These are phyloP conservation scores for Eulemur mongoz DNA, from an alignment of 2,797 vertebrate species.

Conservation along the genomic window DNA sequence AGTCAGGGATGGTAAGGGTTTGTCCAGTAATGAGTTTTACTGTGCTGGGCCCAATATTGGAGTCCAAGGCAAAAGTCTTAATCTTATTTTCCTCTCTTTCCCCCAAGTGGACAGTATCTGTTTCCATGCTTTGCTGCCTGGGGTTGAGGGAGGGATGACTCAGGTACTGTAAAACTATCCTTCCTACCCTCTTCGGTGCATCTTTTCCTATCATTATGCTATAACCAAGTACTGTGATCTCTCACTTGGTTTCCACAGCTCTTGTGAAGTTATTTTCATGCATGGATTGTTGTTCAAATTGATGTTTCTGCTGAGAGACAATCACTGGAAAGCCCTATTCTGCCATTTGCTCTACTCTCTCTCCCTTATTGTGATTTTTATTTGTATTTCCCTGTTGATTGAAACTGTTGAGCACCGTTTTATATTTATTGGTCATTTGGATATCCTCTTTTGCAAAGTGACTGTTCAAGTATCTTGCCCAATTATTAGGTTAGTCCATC, in stretches of 20 bases:
- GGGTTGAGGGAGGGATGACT: background rate
- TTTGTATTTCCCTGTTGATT: background rate
- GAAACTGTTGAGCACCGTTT: background rate
- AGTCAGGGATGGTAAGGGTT: background rate
- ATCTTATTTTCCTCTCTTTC: background rate
- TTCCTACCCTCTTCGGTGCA: background rate
- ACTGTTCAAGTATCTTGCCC: background rate
- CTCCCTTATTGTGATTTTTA: background rate
- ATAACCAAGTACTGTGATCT: background rate
- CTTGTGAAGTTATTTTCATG: background rate
- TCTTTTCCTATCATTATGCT: background rate
- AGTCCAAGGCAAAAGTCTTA: background rate
- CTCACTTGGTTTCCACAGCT: background rate
- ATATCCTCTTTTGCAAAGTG: background rate
- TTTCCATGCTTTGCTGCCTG: background rate
- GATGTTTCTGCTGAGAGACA: background rate
- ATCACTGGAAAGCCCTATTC: background rate
- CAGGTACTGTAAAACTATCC: background rate
- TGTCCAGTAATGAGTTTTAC: background rate
- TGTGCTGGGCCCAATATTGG: background rate
- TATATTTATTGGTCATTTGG: background rate
- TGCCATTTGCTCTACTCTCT: background rate
- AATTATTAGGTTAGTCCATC: background rate
- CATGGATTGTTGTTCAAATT: background rate
- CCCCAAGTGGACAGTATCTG: background rate